Evolutionary conservation across 2,888 invertebrate genomes (phyloP).

Genomic region (Pteria penguin): DNA sequence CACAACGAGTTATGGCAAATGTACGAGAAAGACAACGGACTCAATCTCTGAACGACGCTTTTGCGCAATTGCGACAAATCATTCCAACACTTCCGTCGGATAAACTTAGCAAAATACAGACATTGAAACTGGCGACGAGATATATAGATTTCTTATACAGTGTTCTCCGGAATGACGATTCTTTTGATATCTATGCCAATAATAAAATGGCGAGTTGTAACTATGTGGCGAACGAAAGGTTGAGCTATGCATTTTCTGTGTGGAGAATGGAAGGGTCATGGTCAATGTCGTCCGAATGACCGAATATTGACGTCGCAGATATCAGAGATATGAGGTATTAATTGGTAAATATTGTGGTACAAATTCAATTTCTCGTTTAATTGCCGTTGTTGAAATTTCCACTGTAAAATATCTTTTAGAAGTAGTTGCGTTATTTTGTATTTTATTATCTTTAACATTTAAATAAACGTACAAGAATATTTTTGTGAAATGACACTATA

Average conservation of each 20-base stretch:
- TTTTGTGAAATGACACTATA: too few relatives aligned
- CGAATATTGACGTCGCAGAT: too few relatives aligned
- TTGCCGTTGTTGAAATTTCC: too few relatives aligned
- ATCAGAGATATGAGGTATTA: too few relatives aligned
- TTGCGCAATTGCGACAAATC: slow-evolving; percentile 93
- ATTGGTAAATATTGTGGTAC: too few relatives aligned
- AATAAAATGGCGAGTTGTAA: slow-evolving; percentile 80
- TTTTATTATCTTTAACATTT: too few relatives aligned
- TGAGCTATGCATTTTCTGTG: slow-evolving; percentile 96
- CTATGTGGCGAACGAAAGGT: slow-evolving; percentile 91
- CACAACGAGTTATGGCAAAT: slow-evolving; percentile 95
- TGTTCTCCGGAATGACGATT: slow-evolving; percentile 52
- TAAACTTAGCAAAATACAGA: slow-evolving; percentile 98
- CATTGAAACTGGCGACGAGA: slow-evolving; percentile 94
- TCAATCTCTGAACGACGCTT: slow-evolving; percentile 85
- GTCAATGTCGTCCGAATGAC: slow-evolving; percentile 81
- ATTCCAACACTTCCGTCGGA: slow-evolving; percentile 99
- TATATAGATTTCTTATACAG: slow-evolving; percentile 92
- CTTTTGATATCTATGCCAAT: slow-evolving; percentile 37
- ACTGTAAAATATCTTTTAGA: too few relatives aligned
- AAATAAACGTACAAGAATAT: too few relatives aligned
- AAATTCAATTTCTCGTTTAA: too few relatives aligned
- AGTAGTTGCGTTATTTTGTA: too few relatives aligned
- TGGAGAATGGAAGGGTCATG: slow-evolving; percentile 99
- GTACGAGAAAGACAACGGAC: slow-evolving; percentile 86